Evolutionary conservation across 1,140 invertebrate species (phyloP).

Genomic region (Ruditapes philippinarum): DNA sequence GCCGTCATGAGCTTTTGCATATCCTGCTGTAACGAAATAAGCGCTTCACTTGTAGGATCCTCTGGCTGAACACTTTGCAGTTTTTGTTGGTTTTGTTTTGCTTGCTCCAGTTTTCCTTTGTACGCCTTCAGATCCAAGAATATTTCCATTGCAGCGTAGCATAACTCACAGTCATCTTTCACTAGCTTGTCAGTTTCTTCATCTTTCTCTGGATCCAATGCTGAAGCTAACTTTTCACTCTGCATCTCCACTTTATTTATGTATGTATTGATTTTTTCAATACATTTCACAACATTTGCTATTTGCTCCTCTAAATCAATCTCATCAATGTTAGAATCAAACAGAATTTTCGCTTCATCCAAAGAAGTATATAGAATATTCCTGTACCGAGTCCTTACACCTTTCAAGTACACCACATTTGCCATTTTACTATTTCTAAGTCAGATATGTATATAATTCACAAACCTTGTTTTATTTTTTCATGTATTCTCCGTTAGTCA

Average conservation of each 20-base stretch:
- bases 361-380: background rate
- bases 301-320: background rate
- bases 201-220: background rate
- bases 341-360: background rate
- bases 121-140: background rate
- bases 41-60: background rate
- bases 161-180: background rate
- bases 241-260: background rate
- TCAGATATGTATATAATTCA: background rate
- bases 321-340: background rate
- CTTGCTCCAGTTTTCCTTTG: background rate
- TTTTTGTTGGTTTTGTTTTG: background rate
- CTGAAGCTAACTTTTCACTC: background rate
- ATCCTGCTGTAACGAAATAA: background rate
- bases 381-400: background rate
- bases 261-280: background rate
- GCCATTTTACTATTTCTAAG: background rate
- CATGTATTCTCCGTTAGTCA: no score
- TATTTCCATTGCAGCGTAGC: background rate
- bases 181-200: background rate
- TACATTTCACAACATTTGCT: background rate
- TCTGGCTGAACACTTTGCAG: background rate
- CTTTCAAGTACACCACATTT: background rate
- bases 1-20: background rate
- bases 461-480: background rate